These are phyloP conservation scores for Crotalus tigris DNA, from an alignment of 2,113 vertebrate genomes.

Conservation along the genomic window DNA sequence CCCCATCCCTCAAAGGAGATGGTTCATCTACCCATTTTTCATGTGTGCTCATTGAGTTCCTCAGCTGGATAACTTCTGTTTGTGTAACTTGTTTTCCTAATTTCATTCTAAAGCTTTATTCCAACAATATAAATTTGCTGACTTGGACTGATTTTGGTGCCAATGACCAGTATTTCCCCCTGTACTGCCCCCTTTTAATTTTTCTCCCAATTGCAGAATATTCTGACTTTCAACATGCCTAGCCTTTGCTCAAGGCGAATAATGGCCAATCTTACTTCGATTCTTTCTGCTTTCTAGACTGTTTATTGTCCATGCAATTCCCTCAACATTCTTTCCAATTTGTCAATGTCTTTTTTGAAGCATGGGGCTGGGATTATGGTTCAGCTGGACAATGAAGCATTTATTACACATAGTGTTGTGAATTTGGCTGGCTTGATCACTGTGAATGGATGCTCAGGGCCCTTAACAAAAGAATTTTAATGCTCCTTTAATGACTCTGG, in stretches of 20 bases:
- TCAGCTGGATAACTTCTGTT: too few species aligned
- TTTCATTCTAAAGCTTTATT: not conserved
- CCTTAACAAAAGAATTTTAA: not conserved
- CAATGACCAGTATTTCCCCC: not conserved
- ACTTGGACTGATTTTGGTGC: not conserved
- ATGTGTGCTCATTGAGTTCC: not conserved
- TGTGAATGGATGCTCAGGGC: not conserved
- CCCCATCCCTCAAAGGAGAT: not conserved
- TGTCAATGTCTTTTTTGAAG: slow-evolving; percentile 10
- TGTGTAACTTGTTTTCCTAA: not conserved
- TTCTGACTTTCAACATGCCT: not conserved
- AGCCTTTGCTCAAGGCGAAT: not conserved
- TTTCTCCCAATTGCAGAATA: not conserved
- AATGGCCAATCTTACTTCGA: not conserved
- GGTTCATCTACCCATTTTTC: not conserved
- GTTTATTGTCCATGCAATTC: not conserved
- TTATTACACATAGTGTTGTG: not conserved
- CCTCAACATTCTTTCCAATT: not conserved
- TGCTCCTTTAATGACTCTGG: not conserved
- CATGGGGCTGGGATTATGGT: not conserved
- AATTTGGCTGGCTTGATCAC: not conserved
- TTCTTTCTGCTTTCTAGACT: not conserved
- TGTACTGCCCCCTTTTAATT: not conserved
- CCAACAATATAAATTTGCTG: not conserved
- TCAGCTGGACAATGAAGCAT: slow-evolving; percentile 10